Conservation (phyloP, 1,140 invertebrate species). For the Lanistes nyassanus region DNA sequence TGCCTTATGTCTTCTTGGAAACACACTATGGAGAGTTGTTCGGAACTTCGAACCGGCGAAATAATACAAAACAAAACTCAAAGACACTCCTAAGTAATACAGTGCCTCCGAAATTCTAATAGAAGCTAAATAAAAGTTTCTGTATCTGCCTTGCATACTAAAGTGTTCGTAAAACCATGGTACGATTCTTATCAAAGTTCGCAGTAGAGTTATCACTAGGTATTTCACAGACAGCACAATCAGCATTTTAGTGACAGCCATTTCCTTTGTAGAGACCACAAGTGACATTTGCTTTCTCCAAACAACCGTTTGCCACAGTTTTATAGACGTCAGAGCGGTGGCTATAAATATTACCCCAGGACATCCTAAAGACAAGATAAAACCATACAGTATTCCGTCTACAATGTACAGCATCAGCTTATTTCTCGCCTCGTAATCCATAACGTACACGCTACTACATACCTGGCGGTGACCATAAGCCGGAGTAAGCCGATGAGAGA, state of each 20-base stretch:
- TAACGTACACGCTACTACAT: neutral
- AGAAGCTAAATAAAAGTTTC: neutral
- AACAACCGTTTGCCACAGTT: conserved; percentile 1
- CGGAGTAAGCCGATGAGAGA: neutral
- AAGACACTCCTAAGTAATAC: neutral
- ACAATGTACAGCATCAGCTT: neutral
- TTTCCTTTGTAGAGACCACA: neutral
- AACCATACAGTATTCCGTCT: neutral
- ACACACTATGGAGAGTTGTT: neutral
- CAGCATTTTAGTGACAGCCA: conserved; percentile 14
- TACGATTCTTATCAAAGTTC: neutral
- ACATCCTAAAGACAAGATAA: neutral
- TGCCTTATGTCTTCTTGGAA: neutral
- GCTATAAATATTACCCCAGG: neutral
- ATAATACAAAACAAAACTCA: conserved; percentile 3
- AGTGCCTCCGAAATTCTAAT: neutral
- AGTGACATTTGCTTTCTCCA: neutral
- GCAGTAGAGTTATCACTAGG: neutral
- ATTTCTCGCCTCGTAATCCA: neutral
- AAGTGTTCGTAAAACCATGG: neutral
- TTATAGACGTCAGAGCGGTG: neutral
- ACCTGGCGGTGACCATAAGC: neutral
- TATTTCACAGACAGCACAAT: neutral
- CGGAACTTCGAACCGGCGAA: neutral
- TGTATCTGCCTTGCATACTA: neutral